These are phyloP conservation scores for Drosophila melanosoma DNA, from an alignment of 2,888 invertebrate species.

Conservation along the genomic window DNA sequence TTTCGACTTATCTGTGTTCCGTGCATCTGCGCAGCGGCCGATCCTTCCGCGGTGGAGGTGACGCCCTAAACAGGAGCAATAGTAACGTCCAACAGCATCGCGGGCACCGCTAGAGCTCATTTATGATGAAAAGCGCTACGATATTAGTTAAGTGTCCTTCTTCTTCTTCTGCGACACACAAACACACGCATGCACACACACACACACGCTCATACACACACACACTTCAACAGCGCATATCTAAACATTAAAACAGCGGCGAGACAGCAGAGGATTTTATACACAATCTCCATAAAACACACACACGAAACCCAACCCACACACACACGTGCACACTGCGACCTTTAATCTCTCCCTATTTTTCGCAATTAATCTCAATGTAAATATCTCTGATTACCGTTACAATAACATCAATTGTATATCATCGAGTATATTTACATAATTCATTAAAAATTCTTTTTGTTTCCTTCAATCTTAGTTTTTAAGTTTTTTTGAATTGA, in stretches of 20 bases:
- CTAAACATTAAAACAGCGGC: conserved; percentile 10
- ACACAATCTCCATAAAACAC: conserved; percentile 8
- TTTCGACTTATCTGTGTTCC: conserved; percentile 29
- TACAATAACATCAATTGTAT: conserved; percentile 11
- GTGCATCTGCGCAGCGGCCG: conserved; percentile 31
- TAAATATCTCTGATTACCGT: conserved; percentile 9
- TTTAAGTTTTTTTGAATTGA: conserved; percentile 8
- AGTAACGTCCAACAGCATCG: conserved; percentile 54
- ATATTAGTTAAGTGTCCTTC: conserved; percentile 21
- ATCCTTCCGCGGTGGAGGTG: conserved; percentile 49
- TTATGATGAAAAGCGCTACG: conserved; percentile 9
- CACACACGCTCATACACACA: background rate
- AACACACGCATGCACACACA: background rate
- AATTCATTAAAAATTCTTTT: background rate
- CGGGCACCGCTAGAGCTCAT: conserved; percentile 42
- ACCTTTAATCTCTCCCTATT: conserved; percentile 1
- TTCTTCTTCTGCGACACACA: conserved; percentile 1
- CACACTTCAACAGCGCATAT: conserved; percentile 10
- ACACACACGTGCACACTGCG: conserved; percentile 10
- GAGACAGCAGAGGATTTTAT: conserved; percentile 28
- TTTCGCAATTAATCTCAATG: conserved; percentile 7
- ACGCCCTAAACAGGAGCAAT: conserved; percentile 52
- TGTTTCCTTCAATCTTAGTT: background rate
- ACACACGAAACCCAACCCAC: conserved; percentile 4
- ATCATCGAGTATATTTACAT: conserved; percentile 5